Conservation (phyloP, 2,113 vertebrate genomes). For the Nipponia nippon region DNA sequence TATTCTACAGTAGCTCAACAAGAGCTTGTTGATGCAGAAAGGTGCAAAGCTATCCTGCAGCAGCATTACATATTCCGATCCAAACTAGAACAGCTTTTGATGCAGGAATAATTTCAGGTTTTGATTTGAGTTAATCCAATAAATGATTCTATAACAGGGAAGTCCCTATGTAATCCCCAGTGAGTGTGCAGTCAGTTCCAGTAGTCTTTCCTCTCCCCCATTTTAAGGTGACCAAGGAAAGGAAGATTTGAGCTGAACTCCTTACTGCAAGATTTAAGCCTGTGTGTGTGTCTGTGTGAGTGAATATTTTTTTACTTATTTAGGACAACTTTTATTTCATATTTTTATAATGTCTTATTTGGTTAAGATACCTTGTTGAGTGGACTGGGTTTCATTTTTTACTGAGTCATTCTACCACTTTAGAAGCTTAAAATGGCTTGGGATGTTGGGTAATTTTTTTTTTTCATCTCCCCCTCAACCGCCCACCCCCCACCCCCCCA, state of each 20-base stretch:
- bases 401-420: conserved; percentile 16
- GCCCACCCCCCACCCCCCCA: rapidly evolving
- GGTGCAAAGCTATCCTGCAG: neutral
- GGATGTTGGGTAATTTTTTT: neutral
- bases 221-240: neutral
- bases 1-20: neutral
- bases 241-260: neutral
- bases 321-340: neutral
- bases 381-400: neutral
- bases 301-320: neutral
- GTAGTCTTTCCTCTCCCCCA: neutral
- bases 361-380: neutral
- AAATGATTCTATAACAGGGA: neutral
- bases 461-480: neutral
- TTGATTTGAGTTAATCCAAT: neutral
- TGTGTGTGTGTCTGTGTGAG: neutral
- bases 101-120: neutral
- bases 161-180: neutral
- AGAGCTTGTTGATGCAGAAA: neutral
- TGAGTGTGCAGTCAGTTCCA: neutral
- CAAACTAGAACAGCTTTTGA: neutral
- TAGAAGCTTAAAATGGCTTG: neutral
- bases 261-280: neutral
- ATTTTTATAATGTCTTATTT: neutral
- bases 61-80: neutral